A percentile compares a stretch with the other conserved stretches of the same genome.
Evolutionary conservation across 2,113 vertebrate species (phyloP).

Genomic region (Melanerpes aurifrons): DNA sequence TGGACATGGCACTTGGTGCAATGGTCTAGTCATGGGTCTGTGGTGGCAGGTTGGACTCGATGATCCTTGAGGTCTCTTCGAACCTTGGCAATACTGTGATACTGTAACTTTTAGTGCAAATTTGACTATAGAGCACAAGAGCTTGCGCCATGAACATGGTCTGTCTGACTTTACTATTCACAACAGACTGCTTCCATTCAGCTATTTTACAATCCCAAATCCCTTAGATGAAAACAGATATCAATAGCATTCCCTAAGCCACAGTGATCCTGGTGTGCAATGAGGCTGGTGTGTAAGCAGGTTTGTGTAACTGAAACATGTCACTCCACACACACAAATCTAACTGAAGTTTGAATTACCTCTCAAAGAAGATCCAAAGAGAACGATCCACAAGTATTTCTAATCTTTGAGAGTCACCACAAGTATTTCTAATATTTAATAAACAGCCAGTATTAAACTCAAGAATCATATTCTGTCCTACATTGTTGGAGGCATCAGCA

Average conservation of each 20-base stretch:
- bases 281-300: not conserved
- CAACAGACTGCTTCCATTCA: not conserved
- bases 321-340: not conserved
- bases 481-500: not conserved
- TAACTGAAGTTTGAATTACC: not conserved
- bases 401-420: no score
- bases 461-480: not conserved
- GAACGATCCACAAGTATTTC: not conserved
- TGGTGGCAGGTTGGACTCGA: no score
- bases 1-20: no score
- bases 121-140: not conserved
- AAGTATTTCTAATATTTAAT: not conserved
- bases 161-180: not conserved
- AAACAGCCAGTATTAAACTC: not conserved
- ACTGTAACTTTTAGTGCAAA: not conserved
- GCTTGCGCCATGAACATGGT: not conserved
- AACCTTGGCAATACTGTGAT: no score
- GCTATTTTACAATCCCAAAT: not conserved
- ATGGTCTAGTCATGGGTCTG: no score
- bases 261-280: not conserved
- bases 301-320: not conserved
- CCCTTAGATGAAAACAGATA: not conserved
- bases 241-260: not conserved
- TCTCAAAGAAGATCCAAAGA: not conserved
- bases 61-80: no score